These are phyloP conservation scores for Austrofundulus limnaeus DNA, from an alignment of 2,113 vertebrate species.

Conservation along the genomic window DNA sequence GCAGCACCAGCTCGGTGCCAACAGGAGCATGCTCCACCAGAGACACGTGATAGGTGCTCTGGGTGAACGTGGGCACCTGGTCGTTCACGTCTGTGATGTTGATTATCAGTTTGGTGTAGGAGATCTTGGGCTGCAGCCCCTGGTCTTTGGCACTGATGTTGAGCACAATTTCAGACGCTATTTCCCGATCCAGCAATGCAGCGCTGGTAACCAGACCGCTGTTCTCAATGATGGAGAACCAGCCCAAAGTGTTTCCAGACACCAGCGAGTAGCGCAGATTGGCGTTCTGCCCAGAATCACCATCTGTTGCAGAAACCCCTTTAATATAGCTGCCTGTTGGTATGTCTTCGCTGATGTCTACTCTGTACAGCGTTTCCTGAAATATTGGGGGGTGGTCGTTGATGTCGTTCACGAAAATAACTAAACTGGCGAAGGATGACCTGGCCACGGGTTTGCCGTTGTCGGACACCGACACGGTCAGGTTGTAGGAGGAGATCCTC, in stretches of 20 bases:
- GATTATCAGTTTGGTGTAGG: slow-evolving; percentile 89
- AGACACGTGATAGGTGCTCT: slow-evolving; percentile 82
- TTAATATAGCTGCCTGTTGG: slow-evolving; percentile 93
- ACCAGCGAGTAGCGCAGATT: slow-evolving; percentile 95
- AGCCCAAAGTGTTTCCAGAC: slow-evolving; percentile 92
- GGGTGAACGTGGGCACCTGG: slow-evolving; percentile 87
- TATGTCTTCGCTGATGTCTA: slow-evolving; percentile 91
- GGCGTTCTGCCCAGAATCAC: slow-evolving; percentile 95
- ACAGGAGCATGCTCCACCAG: slow-evolving; percentile 85
- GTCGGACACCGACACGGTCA: slow-evolving; percentile 94
- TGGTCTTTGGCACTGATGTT: slow-evolving; percentile 97
- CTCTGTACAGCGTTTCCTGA: slow-evolving; percentile 86
- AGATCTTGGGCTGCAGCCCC: slow-evolving; percentile 92
- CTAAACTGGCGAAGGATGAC: slow-evolving; percentile 92
- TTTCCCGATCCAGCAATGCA: slow-evolving; percentile 85
- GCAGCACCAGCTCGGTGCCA: slow-evolving; percentile 86
- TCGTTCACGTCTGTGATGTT: slow-evolving; percentile 93
- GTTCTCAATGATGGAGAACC: slow-evolving; percentile 95
- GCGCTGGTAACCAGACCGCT: slow-evolving; percentile 93
- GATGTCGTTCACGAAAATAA: slow-evolving; percentile 97
- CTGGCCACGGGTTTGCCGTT: slow-evolving; percentile 83
- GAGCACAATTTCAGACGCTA: slow-evolving; percentile 87
- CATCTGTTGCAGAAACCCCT: slow-evolving; percentile 93
- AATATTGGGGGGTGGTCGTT: slow-evolving; percentile 96
- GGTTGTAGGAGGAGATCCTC: slow-evolving; percentile 94